Evolutionary conservation across 2,797 vertebrate species (phyloP).

Genomic region (Botia kubotai): DNA sequence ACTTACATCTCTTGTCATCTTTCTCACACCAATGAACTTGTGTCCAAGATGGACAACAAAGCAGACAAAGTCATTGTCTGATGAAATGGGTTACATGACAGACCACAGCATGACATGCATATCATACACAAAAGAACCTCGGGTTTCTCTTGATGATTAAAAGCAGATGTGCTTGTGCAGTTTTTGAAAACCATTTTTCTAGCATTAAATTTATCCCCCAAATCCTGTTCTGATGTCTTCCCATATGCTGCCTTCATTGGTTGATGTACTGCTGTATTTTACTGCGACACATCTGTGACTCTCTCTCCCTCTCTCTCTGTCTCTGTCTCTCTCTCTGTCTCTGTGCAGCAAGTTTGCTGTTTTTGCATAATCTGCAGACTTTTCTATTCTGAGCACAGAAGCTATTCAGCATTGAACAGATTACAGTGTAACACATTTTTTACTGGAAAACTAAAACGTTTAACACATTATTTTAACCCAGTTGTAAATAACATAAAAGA

Average conservation of each 20-base stretch:
- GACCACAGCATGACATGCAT: too few relatives aligned
- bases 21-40: too few relatives aligned
- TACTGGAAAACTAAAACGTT: constrained; percentile 11
- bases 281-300: constrained; percentile 11
- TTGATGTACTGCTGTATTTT: background rate
- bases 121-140: background rate
- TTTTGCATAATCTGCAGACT: constrained; percentile 49
- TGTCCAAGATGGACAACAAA: too few relatives aligned
- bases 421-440: constrained; percentile 30
- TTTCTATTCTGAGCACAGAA: constrained; percentile 30
- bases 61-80: too few relatives aligned
- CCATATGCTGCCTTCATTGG: background rate
- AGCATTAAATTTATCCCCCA: background rate
- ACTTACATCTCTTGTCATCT: too few relatives aligned
- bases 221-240: background rate
- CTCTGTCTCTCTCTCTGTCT: background rate
- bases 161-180: background rate
- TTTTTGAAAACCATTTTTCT: background rate
- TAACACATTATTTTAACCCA: background rate
- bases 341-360: constrained; percentile 47
- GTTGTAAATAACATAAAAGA: background rate
- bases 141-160: background rate
- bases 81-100: too few relatives aligned
- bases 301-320: too few relatives aligned
- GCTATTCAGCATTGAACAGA: constrained; percentile 26